Percentiles rank a stretch among this genome's conserved stretches.
phyloP scores from a whole-genome alignment of 2,888 invertebrate genomes.

The Kuschelorhynchus macadamiae region DNA sequence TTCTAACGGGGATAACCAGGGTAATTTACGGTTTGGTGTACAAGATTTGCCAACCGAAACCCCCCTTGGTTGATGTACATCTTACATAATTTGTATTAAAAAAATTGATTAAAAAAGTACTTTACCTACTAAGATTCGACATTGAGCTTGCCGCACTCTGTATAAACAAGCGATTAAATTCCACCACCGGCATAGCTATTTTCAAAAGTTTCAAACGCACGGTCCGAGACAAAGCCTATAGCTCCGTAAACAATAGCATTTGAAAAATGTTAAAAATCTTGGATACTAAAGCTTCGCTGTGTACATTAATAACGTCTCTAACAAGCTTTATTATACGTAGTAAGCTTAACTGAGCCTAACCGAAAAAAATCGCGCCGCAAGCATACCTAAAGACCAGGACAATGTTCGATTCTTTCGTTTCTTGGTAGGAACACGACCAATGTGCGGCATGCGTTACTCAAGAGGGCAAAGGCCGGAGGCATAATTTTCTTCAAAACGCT shows the following conservation, averaged over 20 bases:
- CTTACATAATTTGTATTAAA: too few species aligned
- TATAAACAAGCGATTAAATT: too few species aligned
- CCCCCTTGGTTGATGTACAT: too few species aligned
- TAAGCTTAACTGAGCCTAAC: slow-evolving; percentile 23
- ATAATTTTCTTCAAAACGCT: slow-evolving; percentile 56
- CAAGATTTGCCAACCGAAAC: too few species aligned
- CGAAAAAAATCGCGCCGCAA: slow-evolving; percentile 46
- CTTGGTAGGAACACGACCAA: slow-evolving; percentile 31
- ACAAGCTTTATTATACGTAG: slow-evolving; percentile 39
- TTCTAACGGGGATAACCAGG: too few species aligned
- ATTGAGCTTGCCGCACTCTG: too few species aligned
- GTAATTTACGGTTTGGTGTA: too few species aligned
- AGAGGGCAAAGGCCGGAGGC: slow-evolving; percentile 52
- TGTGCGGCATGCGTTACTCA: slow-evolving; percentile 45
- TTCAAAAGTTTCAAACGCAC: too few species aligned
- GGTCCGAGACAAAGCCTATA: too few species aligned
- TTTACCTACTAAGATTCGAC: too few species aligned
- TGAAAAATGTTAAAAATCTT: slow-evolving; percentile 38
- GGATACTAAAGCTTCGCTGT: slow-evolving; percentile 24
- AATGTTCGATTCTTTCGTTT: slow-evolving; percentile 52
- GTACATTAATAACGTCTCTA: slow-evolving; percentile 43
- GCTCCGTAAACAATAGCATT: slow-evolving; percentile 35
- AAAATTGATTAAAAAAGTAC: too few species aligned
- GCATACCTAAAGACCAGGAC: slow-evolving; percentile 46
- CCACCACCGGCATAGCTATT: too few species aligned